Conservation (phyloP, 2,888 invertebrate genomes). For the Hirtodrosophila trivittata region DNA sequence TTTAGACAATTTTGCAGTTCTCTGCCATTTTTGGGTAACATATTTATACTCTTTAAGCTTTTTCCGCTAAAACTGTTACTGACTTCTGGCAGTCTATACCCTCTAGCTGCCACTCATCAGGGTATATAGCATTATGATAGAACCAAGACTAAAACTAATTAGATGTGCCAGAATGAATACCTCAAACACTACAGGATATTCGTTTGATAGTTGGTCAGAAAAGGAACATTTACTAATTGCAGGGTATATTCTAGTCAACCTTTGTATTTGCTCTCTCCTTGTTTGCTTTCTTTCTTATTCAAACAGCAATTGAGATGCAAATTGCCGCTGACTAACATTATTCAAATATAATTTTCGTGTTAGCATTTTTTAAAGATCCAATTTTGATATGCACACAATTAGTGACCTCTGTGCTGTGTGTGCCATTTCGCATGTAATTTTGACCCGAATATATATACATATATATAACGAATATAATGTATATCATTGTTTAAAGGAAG, state of each 20-base stretch:
- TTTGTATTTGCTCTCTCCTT: not conserved
- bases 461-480: not conserved
- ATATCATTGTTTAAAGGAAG: slow-evolving; percentile 39
- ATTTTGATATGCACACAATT: slow-evolving; percentile 63
- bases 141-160: too few relatives aligned
- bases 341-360: slow-evolving; percentile 73
- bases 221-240: too few relatives aligned
- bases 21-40: too few relatives aligned
- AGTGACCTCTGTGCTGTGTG: slow-evolving; percentile 52
- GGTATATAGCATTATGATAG: not conserved
- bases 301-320: slow-evolving; percentile 74
- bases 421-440: slow-evolving; percentile 25
- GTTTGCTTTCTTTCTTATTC: slow-evolving; percentile 39
- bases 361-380: slow-evolving; percentile 55
- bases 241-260: slow-evolving; percentile 3
- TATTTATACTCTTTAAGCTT: too few relatives aligned
- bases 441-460: slow-evolving; percentile 11
- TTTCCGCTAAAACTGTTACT: slow-evolving; percentile 79
- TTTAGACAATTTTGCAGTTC: too few relatives aligned
- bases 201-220: too few relatives aligned
- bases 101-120: slow-evolving; percentile 1
- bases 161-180: too few relatives aligned
- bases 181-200: too few relatives aligned
- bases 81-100: slow-evolving; percentile 58
- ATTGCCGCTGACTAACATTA: slow-evolving; percentile 70